Evolutionary conservation across 1,140 invertebrate species (phyloP).

Genomic region (Agrilus planipennis): DNA sequence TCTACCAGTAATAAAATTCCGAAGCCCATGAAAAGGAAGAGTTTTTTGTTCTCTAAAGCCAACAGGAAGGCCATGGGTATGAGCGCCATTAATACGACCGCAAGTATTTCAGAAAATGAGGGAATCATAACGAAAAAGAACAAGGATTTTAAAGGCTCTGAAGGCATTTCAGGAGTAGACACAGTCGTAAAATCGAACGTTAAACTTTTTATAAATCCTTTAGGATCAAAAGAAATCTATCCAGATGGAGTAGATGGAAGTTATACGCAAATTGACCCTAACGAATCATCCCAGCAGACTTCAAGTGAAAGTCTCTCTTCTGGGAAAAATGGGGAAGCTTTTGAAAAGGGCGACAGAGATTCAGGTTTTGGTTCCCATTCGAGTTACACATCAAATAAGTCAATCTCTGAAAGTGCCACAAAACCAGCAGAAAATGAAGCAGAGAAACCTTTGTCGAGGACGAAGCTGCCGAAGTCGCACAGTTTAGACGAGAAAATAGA

Average conservation of each 20-base stretch:
- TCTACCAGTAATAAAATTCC: constrained; percentile 37
- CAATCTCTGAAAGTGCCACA: constrained; percentile 7
- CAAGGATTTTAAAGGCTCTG: constrained; percentile 28
- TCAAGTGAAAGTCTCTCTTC: constrained; percentile 29
- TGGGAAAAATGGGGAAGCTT: too few relatives aligned
- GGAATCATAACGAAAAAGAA: constrained; percentile 29
- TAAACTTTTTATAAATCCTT: constrained; percentile 42
- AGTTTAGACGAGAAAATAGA: constrained; percentile 31
- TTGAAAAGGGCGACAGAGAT: too few relatives aligned
- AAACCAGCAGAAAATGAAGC: constrained; percentile 2
- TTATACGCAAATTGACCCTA: constrained; percentile 24
- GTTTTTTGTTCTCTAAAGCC: constrained; percentile 30
- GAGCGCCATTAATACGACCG: constrained; percentile 26
- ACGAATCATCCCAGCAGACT: constrained; percentile 14
- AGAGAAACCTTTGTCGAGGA: constrained; percentile 20
- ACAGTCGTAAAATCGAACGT: constrained; percentile 30
- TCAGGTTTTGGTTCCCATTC: constrained; percentile 21
- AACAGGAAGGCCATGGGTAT: constrained; percentile 23
- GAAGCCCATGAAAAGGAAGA: constrained; percentile 29
- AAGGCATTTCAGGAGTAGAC: constrained; percentile 21
- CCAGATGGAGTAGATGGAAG: constrained; percentile 28
- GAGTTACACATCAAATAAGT: constrained; percentile 6
- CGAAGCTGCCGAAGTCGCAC: constrained; percentile 32
- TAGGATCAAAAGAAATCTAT: constrained; percentile 33
- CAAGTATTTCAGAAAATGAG: constrained; percentile 26